Evolutionary conservation across 2,113 vertebrate species (phyloP).

Genomic region (Felis catus): DNA sequence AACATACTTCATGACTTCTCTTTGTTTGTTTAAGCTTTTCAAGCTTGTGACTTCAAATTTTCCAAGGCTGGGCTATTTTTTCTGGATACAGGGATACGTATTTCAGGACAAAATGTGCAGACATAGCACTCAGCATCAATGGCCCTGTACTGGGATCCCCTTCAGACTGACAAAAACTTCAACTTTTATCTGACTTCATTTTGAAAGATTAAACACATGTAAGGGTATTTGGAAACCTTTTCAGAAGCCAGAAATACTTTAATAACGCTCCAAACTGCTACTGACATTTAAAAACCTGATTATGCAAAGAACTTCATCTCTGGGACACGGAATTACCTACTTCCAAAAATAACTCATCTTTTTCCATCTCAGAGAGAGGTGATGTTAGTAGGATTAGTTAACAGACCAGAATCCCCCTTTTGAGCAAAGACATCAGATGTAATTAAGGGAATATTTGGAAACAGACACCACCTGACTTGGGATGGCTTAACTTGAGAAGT

Average conservation of each 20-base stretch:
- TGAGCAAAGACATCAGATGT: conserved; percentile 12
- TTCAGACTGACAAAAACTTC: conserved; percentile 37
- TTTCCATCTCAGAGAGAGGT: conserved; percentile 1
- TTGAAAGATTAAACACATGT: conserved; percentile 42
- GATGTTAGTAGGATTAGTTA: conserved; percentile 44
- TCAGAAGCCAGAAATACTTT: conserved; percentile 60
- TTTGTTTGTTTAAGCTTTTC: conserved; percentile 48
- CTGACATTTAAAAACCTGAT: conserved; percentile 70
- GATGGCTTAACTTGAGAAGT: conserved; percentile 21
- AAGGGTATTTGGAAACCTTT: conserved; percentile 59
- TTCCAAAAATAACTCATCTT: conserved; percentile 69
- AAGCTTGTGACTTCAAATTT: conserved; percentile 34
- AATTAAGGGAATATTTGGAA: conserved; percentile 48
- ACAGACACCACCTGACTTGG: not conserved
- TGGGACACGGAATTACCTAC: conserved; percentile 55
- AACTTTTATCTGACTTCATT: conserved; percentile 59
- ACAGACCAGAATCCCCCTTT: conserved; percentile 25
- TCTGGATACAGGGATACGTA: not conserved
- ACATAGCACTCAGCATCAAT: not conserved
- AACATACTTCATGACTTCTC: conserved; percentile 17
- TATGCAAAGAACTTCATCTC: conserved; percentile 66
- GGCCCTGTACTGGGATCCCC: not conserved
- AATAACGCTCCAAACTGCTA: conserved; percentile 52
- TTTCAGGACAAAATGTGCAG: conserved; percentile 21
- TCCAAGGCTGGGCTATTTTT: conserved; percentile 36